phyloP scores from a whole-genome alignment of 2,888 invertebrate genomes.

The Lithophane socia region DNA sequence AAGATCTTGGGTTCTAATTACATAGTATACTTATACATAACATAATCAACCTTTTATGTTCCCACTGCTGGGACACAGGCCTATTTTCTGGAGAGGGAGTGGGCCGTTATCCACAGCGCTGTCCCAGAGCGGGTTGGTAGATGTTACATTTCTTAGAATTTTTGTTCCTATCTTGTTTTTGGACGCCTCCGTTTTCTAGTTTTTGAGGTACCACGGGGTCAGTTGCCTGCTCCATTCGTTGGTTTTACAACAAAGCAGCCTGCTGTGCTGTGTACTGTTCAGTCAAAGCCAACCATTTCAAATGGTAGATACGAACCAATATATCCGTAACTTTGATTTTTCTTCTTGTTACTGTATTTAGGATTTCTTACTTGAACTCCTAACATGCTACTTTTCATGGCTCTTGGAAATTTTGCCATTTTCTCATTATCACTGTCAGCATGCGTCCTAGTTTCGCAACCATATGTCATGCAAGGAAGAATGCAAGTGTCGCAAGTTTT shows the following conservation, averaged over 20 bases:
- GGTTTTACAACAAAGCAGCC: not conserved
- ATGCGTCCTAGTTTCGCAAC: not conserved
- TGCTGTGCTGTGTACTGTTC: too few species aligned
- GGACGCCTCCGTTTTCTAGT: too few species aligned
- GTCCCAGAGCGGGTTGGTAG: too few species aligned
- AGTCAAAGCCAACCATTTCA: too few species aligned
- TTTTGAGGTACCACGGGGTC: too few species aligned
- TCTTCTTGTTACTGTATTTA: not conserved
- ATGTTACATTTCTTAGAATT: too few species aligned
- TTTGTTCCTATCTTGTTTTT: too few species aligned
- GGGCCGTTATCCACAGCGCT: not conserved
- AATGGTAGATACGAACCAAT: too few species aligned
- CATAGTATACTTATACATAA: too few species aligned
- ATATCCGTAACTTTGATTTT: not conserved
- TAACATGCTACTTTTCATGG: not conserved
- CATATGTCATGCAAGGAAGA: not conserved
- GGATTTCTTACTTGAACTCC: not conserved
- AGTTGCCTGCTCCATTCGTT: not conserved
- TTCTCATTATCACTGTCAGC: not conserved
- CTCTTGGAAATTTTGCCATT: not conserved
- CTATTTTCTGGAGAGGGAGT: not conserved
- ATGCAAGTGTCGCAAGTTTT: not conserved
- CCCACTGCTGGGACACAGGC: not conserved
- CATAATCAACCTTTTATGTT: not conserved
- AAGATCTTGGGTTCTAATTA: conserved; percentile 24